phyloP scores from a whole-genome alignment of 2,113 vertebrate species.

The Aphyosemion australe region DNA sequence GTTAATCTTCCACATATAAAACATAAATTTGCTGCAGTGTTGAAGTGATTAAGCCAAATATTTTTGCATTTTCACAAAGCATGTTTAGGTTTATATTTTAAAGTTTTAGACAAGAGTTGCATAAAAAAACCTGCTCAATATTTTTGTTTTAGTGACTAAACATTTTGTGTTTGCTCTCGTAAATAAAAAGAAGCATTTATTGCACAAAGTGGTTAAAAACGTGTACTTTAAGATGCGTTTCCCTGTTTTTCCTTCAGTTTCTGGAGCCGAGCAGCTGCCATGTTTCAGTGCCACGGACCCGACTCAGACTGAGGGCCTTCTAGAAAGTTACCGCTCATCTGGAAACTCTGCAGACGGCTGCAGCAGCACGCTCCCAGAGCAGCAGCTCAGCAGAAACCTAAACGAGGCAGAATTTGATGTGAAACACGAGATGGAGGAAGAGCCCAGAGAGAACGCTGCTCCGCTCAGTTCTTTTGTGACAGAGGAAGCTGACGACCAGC shows the following conservation, averaged over 20 bases:
- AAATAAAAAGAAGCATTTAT: no score
- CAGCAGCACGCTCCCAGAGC: slow-evolving; percentile 14
- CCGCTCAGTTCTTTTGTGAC: slow-evolving; percentile 15
- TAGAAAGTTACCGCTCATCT: neutral
- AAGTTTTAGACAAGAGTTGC: no score
- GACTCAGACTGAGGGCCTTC: neutral
- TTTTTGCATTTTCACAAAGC: no score
- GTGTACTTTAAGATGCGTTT: neutral
- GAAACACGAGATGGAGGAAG: slow-evolving; percentile 55
- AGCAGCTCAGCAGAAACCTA: slow-evolving; percentile 1
- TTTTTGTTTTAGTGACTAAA: no score
- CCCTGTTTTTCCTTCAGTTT: slow-evolving; percentile 17
- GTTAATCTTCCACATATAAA: no score
- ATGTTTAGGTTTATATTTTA: no score
- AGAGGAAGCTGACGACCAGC: slow-evolving; percentile 23
- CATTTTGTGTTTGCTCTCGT: no score
- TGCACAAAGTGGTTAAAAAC: neutral
- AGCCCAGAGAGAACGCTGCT: slow-evolving; percentile 10
- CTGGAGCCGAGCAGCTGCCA: slow-evolving; percentile 13
- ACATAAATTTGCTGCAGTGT: no score
- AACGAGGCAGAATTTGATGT: slow-evolving; percentile 17
- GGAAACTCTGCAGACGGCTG: neutral
- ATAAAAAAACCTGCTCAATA: no score
- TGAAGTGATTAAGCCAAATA: no score
- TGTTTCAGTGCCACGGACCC: slow-evolving; percentile 9